These are phyloP conservation scores for Leptestheria dahalacensis DNA, from an alignment of 1,140 invertebrate genomes.

Conservation along the genomic window DNA sequence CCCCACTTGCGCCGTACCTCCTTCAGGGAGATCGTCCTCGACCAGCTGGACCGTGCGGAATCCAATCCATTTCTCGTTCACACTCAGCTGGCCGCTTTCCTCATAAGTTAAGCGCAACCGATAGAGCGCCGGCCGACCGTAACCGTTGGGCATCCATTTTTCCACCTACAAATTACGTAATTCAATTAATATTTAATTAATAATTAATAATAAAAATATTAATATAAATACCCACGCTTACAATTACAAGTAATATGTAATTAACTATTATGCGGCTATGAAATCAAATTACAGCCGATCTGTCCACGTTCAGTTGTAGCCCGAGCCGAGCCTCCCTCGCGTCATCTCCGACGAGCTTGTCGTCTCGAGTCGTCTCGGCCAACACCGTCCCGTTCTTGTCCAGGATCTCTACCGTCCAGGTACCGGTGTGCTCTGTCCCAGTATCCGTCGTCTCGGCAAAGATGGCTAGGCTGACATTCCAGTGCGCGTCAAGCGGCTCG, in stretches of 20 bases:
- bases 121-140: slow-evolving; percentile 68
- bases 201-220: neutral
- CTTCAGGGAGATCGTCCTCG: slow-evolving; percentile 40
- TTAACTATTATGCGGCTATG: too few relatives aligned
- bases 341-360: neutral
- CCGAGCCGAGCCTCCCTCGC: neutral
- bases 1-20: too few relatives aligned
- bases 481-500: slow-evolving; percentile 13
- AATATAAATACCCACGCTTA: too few relatives aligned
- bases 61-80: slow-evolving; percentile 44
- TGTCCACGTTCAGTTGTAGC: neutral
- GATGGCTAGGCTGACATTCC: slow-evolving; percentile 17
- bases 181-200: neutral
- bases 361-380: neutral
- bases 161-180: slow-evolving; percentile 28
- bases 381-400: neutral
- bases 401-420: neutral
- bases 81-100: slow-evolving; percentile 23
- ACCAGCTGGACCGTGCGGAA: slow-evolving; percentile 73
- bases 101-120: slow-evolving; percentile 34
- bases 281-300: neutral
- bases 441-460: slow-evolving; percentile 16
- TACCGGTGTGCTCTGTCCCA: neutral
- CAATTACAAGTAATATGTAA: too few relatives aligned
- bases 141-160: slow-evolving; percentile 91